Evolutionary conservation across 2,888 invertebrate genomes (phyloP), one percentile per base, ranked within the genome.

Genomic region (Drosophila peninsularis): DNA sequence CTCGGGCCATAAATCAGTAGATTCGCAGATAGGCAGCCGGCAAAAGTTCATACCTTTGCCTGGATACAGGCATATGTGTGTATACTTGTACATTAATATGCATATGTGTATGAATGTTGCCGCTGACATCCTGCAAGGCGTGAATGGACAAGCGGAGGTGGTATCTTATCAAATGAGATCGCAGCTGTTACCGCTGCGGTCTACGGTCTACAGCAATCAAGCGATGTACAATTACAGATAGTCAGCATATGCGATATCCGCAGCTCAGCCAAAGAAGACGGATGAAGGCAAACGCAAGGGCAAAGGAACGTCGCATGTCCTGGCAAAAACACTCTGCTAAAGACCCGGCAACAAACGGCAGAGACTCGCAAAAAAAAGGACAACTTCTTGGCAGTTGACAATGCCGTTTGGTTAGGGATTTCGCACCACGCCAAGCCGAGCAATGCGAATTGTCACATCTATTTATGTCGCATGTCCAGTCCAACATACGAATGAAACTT

Each of bases 201-300:
- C n/a, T n/a, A n/a, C 4, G 21, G 19, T n/a, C 42, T 32, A 24
- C 6, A 45, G 61, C 42, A 37, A 45, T 58, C 32, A 52, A 9
- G 56, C 73, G 89, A 90, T 90, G 78, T 70, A 78, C 89, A 90
- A 89, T 90, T 89, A 86, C 66, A 86, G 91, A 90, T 90, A 85
- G 78, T 57, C 71, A 55, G 62, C 74, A 60, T 67, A 76, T 57
- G 45, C 24, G 42, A 61, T 34, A 78, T 73, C 54, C n/a, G 32
- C 17, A 7, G 41, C 49, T 32, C 7, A 52, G 42, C 57, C 54
- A 42, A 42, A 63, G 58, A 66, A 80, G 74, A 84, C 71, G 62
- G 69, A 81, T 89, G 75, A 62, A 54, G n/a, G 37, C 42, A 42
- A 21, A 13, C 11, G 11, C 17, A 21, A 62, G 53, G 13, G 37